Percentiles rank a stretch among this genome's conserved stretches.
phyloP scores from a whole-genome alignment of 2,888 invertebrate species.

The Drosophila paramelanica region DNA sequence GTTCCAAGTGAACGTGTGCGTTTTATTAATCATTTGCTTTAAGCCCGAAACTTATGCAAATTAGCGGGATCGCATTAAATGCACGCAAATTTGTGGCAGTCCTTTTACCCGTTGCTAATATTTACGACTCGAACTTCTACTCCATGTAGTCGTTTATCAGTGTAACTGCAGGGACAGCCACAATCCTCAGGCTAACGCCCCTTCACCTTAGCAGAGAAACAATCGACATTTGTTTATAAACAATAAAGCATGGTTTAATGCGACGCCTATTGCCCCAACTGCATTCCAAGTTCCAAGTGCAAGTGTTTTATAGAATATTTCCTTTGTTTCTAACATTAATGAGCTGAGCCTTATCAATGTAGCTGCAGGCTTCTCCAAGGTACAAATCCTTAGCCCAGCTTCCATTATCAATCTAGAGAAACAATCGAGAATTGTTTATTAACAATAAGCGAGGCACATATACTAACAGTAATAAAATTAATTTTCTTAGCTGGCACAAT shows the following conservation, averaged over 20 bases:
- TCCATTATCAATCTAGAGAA: background rate
- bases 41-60: conserved; percentile 66
- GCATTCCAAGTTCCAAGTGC: conserved; percentile 28
- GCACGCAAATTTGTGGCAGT: conserved; percentile 45
- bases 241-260: background rate
- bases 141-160: conserved; percentile 37
- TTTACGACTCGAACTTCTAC: conserved; percentile 29
- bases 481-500: no score
- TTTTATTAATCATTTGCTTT: conserved; percentile 71
- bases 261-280: conserved; percentile 15
- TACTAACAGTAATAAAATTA: background rate
- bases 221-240: background rate
- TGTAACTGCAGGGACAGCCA: conserved; percentile 9
- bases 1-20: conserved; percentile 49
- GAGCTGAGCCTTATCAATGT: conserved; percentile 30
- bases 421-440: background rate
- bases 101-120: conserved; percentile 25
- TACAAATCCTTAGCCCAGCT: background rate
- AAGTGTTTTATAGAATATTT: no score
- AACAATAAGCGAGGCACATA: background rate
- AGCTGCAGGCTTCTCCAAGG: conserved; percentile 1
- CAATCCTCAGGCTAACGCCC: background rate
- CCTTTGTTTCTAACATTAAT: conserved; percentile 37
- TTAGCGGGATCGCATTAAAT: conserved; percentile 59
- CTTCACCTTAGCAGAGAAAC: background rate